These are phyloP conservation scores for Chascanopsetta lugubris DNA, from an alignment of 2,113 vertebrate species.

Conservation along the genomic window DNA sequence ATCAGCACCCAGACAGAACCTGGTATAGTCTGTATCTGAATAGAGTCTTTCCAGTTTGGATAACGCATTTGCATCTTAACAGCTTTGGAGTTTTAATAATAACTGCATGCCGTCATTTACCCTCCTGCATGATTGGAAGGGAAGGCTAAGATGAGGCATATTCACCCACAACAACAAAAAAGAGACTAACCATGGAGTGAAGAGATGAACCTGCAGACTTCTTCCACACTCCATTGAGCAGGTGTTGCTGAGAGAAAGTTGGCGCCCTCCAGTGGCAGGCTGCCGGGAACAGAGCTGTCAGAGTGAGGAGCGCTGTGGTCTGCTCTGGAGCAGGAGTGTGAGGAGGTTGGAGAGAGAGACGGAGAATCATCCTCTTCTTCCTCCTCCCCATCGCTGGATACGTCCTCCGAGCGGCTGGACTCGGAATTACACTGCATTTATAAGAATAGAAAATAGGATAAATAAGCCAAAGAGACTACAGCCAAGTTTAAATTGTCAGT, in stretches of 20 bases:
- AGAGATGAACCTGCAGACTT: constrained; percentile 95
- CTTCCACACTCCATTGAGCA: constrained; percentile 93
- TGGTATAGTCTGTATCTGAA: too few relatives aligned
- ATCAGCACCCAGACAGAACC: not conserved
- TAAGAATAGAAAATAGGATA: constrained; percentile 1
- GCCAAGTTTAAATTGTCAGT: too few relatives aligned
- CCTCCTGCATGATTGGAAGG: too few relatives aligned
- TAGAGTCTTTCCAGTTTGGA: too few relatives aligned
- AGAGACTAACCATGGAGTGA: constrained; percentile 92
- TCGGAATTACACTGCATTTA: constrained; percentile 88
- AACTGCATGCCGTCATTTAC: too few relatives aligned
- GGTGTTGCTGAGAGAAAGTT: constrained; percentile 91
- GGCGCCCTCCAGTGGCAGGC: constrained; percentile 86
- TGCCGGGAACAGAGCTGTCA: constrained; percentile 83
- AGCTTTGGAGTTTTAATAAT: too few relatives aligned
- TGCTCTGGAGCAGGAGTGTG: constrained; percentile 85
- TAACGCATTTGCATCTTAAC: too few relatives aligned
- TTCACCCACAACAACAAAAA: too few relatives aligned
- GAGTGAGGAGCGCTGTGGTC: constrained; percentile 83
- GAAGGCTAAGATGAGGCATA: too few relatives aligned
- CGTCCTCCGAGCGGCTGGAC: constrained; percentile 94
- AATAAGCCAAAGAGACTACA: not conserved
- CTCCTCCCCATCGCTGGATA: constrained; percentile 93
- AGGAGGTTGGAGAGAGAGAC: constrained; percentile 90
- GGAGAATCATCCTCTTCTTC: constrained; percentile 86